These are phyloP conservation scores for Ganaspis brasiliensis DNA, from an alignment of 2,888 invertebrate species.

Conservation along the genomic window DNA sequence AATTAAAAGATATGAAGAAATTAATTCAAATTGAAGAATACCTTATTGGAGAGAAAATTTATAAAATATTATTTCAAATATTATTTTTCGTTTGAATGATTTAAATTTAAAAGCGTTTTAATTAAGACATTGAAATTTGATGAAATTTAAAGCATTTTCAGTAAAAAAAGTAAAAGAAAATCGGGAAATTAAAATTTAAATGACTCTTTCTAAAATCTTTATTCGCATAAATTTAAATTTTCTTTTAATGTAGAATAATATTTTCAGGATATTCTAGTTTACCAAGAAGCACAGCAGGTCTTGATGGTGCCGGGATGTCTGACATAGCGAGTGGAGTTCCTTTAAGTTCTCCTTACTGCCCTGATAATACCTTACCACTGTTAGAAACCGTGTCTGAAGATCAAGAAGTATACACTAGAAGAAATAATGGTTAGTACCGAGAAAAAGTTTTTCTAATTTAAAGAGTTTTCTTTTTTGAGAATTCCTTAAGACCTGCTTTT, in stretches of 20 bases:
- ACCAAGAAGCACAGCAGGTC: slow-evolving; percentile 85
- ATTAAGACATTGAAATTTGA: too few species aligned
- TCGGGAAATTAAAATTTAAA: too few species aligned
- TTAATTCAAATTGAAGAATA: too few species aligned
- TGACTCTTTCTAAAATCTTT: background rate
- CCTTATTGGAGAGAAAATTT: too few species aligned
- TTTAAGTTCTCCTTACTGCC: slow-evolving; percentile 82
- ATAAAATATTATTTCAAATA: too few species aligned
- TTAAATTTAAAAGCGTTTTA: too few species aligned
- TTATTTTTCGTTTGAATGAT: too few species aligned
- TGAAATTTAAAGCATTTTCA: too few species aligned
- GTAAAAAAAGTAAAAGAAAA: too few species aligned
- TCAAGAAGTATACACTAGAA: slow-evolving; percentile 81
- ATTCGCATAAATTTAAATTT: too few species aligned
- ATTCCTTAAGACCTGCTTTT: background rate
- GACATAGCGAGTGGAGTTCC: slow-evolving; percentile 83
- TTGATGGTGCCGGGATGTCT: slow-evolving; percentile 82
- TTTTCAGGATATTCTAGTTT: slow-evolving; percentile 90
- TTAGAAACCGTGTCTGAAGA: slow-evolving; percentile 88
- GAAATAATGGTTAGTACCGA: slow-evolving; percentile 77
- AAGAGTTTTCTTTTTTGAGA: slow-evolving; percentile 9
- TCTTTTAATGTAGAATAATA: background rate
- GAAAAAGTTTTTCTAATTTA: background rate
- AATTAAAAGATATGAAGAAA: too few species aligned
- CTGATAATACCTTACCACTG: slow-evolving; percentile 83